phyloP scores from a whole-genome alignment of 2,113 vertebrate genomes.

The Tinamus guttatus region DNA sequence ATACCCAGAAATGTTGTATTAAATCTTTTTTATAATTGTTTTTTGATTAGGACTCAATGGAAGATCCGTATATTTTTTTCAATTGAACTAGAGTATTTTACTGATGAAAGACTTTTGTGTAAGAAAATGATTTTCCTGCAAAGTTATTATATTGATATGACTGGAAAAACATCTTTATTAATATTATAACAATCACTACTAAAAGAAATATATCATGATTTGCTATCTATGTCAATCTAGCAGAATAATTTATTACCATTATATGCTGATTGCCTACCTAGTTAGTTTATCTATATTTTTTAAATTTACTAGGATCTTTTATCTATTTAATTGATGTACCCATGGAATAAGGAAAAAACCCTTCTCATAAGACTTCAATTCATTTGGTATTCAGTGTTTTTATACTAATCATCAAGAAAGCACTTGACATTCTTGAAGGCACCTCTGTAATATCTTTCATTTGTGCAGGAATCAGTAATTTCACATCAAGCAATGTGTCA shows the following conservation, averaged over 20 bases:
- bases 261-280: neutral
- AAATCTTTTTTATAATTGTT: neutral
- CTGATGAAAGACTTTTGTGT: neutral
- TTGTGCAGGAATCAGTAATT: neutral
- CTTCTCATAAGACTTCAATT: neutral
- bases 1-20: neutral
- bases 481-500: neutral
- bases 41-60: neutral
- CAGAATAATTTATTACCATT: slow-evolving; percentile 30
- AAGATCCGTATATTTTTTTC: neutral
- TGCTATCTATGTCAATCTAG: neutral
- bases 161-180: slow-evolving; percentile 33
- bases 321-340: neutral
- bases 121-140: neutral
- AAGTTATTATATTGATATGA: neutral
- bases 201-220: neutral
- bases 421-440: neutral
- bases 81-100: neutral
- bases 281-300: neutral
- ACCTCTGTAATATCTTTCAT: neutral
- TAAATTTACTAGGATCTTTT: slow-evolving; percentile 16
- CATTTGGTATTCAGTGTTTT: neutral
- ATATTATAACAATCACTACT: neutral
- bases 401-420: neutral
- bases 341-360: neutral